Conservation (phyloP, 2,113 vertebrate species). For the Marmota monax region DNA sequence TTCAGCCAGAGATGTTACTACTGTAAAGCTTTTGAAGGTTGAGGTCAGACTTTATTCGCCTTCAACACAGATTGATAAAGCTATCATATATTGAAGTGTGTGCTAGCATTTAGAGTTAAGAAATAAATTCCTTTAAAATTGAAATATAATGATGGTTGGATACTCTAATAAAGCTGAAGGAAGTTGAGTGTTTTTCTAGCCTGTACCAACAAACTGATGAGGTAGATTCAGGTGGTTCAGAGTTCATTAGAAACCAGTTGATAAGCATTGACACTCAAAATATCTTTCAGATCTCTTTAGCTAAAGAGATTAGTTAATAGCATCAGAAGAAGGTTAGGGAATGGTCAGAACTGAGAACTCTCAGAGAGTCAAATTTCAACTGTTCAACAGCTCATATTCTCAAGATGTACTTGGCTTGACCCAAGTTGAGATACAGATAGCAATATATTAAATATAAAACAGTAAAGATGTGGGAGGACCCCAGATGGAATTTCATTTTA, state of each 20-base stretch:
- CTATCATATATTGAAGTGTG: not conserved
- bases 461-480: not conserved
- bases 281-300: not conserved
- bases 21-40: not conserved
- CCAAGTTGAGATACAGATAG: slow-evolving; percentile 29
- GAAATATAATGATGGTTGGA: not conserved
- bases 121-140: slow-evolving; percentile 50
- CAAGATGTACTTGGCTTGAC: slow-evolving; percentile 4
- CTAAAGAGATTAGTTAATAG: not conserved
- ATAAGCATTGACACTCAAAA: slow-evolving; percentile 2
- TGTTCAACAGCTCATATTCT: not conserved
- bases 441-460: slow-evolving; percentile 38
- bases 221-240: not conserved
- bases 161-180: slow-evolving; percentile 23
- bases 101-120: slow-evolving; percentile 32
- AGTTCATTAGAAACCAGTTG: not conserved
- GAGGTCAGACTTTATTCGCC: not conserved
- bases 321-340: not conserved
- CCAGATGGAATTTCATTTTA: not conserved
- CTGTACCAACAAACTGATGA: not conserved
- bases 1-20: not conserved
- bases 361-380: slow-evolving; percentile 8
- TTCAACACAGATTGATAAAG: slow-evolving; percentile 26
- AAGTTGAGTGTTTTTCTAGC: slow-evolving; percentile 14
- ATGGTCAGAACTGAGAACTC: not conserved